Evolutionary conservation across 2,888 invertebrate genomes (phyloP).

Genomic region (Thalpophila matura): DNA sequence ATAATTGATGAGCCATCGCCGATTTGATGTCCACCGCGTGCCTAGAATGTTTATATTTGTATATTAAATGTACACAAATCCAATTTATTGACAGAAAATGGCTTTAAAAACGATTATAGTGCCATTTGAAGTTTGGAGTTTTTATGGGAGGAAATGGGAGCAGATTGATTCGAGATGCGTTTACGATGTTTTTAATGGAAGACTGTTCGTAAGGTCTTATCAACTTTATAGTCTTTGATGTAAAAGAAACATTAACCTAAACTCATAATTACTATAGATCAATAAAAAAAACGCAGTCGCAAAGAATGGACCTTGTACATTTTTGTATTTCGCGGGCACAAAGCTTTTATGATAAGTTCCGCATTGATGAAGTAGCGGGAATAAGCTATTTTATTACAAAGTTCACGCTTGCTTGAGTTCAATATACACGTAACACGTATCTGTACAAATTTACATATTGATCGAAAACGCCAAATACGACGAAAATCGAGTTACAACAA

Average conservation of each 20-base stretch:
- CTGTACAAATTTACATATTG: conserved; percentile 28
- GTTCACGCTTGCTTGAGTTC: neutral
- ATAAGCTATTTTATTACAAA: conserved; percentile 1
- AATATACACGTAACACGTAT: neutral
- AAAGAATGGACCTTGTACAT: too few species aligned
- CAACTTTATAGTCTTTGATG: neutral
- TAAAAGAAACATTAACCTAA: neutral
- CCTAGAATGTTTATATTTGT: conserved; percentile 56
- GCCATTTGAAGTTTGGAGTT: conserved; percentile 48
- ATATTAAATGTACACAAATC: conserved; percentile 47
- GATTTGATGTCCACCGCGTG: conserved; percentile 59
- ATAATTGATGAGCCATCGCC: conserved; percentile 64
- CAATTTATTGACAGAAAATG: conserved; percentile 48
- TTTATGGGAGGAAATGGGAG: conserved; percentile 26
- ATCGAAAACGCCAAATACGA: conserved; percentile 22
- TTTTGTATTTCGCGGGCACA: too few species aligned
- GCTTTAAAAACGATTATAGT: conserved; percentile 38
- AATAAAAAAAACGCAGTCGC: too few species aligned
- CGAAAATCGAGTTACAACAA: conserved; percentile 24
- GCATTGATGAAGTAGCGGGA: neutral
- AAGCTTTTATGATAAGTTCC: neutral
- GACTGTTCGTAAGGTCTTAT: neutral
- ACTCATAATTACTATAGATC: too few species aligned
- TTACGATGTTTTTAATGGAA: conserved; percentile 25
- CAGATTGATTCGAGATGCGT: neutral